Evolutionary conservation across 2,113 vertebrate genomes (phyloP).

Genomic region (Geothlypis trichas): DNA sequence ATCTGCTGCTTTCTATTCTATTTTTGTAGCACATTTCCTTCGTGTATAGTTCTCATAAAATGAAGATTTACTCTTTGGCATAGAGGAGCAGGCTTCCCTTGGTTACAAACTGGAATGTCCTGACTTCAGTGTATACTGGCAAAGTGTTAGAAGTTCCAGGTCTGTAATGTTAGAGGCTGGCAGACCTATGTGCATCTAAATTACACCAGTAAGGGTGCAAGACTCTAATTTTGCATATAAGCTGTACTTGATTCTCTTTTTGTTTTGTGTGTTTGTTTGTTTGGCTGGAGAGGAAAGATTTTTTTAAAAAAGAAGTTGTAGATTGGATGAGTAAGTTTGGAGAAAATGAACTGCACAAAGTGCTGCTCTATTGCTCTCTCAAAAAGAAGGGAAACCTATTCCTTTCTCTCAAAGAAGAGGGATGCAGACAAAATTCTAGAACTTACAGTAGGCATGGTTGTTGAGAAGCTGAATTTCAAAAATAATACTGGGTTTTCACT

Average conservation of each 20-base stretch:
- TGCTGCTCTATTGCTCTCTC: not conserved
- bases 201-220: not conserved
- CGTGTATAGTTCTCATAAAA: not conserved
- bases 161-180: not conserved
- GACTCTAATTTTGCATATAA: not conserved
- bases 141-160: not conserved
- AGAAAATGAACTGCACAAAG: not conserved
- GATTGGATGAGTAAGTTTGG: not conserved
- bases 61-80: not conserved
- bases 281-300: accelerated
- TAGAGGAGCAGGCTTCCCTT: not conserved
- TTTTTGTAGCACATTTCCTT: not conserved
- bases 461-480: not conserved
- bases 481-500: not conserved
- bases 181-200: not conserved
- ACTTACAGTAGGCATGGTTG: not conserved
- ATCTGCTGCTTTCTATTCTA: not conserved
- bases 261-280: not conserved
- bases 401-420: not conserved
- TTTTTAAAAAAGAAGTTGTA: not conserved
- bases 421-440: not conserved
- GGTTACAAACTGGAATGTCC: not conserved
- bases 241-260: not conserved
- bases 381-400: not conserved
- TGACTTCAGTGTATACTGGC: not conserved